Conservation (phyloP, 2,888 invertebrate genomes). For the Xestoiulus laeticollis region DNA sequence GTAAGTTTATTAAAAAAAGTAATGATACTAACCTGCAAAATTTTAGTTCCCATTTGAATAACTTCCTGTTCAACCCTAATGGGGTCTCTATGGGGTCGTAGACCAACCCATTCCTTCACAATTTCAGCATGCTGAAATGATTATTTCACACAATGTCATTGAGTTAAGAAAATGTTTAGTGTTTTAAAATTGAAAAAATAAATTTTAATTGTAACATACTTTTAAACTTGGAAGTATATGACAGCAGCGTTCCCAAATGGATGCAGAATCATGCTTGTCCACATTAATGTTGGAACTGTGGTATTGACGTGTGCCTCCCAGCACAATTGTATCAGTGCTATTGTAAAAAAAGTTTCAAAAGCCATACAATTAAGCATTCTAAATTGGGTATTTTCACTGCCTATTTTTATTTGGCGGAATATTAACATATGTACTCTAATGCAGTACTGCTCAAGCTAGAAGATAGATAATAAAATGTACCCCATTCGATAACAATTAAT, state of each 20-base stretch:
- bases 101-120: slow-evolving; percentile 81
- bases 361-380: too few relatives aligned
- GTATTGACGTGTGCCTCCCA: slow-evolving; percentile 87
- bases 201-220: slow-evolving; percentile 58
- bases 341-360: background rate
- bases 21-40: background rate
- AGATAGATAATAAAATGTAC: too few relatives aligned
- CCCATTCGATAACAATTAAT: background rate
- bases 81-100: slow-evolving; percentile 79
- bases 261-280: slow-evolving; percentile 76
- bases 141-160: background rate
- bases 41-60: slow-evolving; percentile 39
- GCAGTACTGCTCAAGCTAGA: too few relatives aligned
- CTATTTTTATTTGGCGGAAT: too few relatives aligned
- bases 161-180: background rate
- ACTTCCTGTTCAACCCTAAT: slow-evolving; percentile 62
- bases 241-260: slow-evolving; percentile 81
- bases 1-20: slow-evolving; percentile 25
- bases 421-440: too few relatives aligned
- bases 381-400: too few relatives aligned
- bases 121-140: slow-evolving; percentile 64
- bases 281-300: slow-evolving; percentile 76
- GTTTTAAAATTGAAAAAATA: background rate
- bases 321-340: slow-evolving; percentile 74
- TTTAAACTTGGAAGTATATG: slow-evolving; percentile 76